Conservation (phyloP, 2,888 invertebrate species). For the Drosophila merina region DNA sequence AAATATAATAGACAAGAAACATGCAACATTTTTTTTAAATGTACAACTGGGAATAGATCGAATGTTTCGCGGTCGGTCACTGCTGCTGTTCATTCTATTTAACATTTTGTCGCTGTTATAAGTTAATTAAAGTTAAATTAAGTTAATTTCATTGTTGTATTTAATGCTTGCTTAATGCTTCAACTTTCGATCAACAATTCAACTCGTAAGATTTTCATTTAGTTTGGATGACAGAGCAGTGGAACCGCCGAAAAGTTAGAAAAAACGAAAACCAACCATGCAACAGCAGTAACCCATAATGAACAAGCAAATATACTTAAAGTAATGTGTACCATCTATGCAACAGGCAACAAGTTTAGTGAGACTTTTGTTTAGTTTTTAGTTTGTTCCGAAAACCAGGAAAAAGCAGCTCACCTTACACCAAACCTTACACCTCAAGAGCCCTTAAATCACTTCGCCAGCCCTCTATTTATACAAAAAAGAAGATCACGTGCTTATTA, state of each 20-base stretch:
- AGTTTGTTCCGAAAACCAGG: slow-evolving; percentile 56
- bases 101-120: slow-evolving; percentile 1
- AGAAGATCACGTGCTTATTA: slow-evolving; percentile 54
- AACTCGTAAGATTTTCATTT: not conserved
- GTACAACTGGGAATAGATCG: slow-evolving; percentile 28
- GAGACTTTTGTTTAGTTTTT: slow-evolving; percentile 58
- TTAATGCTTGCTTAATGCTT: slow-evolving; percentile 28
- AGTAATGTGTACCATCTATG: slow-evolving; percentile 38
- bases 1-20: slow-evolving; percentile 41
- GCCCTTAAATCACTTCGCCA: slow-evolving; percentile 1
- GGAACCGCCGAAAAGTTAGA: slow-evolving; percentile 6
- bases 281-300: slow-evolving; percentile 19
- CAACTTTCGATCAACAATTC: slow-evolving; percentile 25
- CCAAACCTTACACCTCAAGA: slow-evolving; percentile 7
- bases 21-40: slow-evolving; percentile 29
- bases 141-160: slow-evolving; percentile 39
- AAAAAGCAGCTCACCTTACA: slow-evolving; percentile 12
- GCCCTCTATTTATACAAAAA: slow-evolving; percentile 49
- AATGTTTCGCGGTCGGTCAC: slow-evolving; percentile 7
- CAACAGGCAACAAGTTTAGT: slow-evolving; percentile 49
- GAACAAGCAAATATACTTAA: slow-evolving; percentile 43
- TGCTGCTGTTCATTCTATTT: slow-evolving; percentile 17
- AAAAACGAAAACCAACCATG: slow-evolving; percentile 6
- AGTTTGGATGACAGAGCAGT: slow-evolving; percentile 9
- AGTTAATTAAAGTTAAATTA: slow-evolving; percentile 4